Base-by-base conservation (phyloP, 2,888 invertebrate genomes). In the Dicyrtomina minuta region DNA sequence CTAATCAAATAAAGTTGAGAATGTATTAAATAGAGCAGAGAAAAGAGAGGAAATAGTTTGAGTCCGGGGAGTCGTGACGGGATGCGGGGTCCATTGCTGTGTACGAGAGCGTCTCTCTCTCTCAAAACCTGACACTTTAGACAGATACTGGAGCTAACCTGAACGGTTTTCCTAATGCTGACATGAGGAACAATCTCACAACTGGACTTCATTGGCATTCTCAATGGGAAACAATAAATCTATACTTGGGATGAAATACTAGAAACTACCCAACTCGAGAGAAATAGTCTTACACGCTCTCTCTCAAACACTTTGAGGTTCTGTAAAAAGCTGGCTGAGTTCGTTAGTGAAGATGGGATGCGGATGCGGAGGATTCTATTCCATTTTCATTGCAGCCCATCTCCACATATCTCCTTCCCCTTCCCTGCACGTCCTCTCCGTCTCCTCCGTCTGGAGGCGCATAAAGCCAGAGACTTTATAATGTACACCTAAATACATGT, bases 1-100 rank as follows among this genome's bases (percentile, higher is more conserved):
- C 59, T 67, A 67, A 67, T 60, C 59, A 67, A 67, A 67, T 67
- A 46, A 60, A 49, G 67, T 67, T 60, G 67, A 60, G 49, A 67
- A 67, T 55, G 53, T 66, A 66, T 66, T 66, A 66, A 33, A 51
- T 20, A 17, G 43, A 66, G 41, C 56, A 56, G 33, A 49, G 49
- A 20, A 49, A 17, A 49, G 49, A 44, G 44, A 20, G 22, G 12
- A 49, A 49, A 49, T 20, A 49, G 49, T 49, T 17, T 49, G 33
- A 33, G 49, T 2, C 8, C 1, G 44, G 2, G n/a, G 49, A 49
- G 49, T 17, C 22, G 22, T 22, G n/a, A n/a, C 49, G 49, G n/a
- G 8, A 49, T 49, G n/a, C n/a, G 49, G n/a, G 26, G 39, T 33
- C 4, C 33, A 33, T 33, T 33, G 8, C 33, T 33, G 33, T 33